These are phyloP conservation scores for Lasioglossum vierecki DNA, from an alignment of 2,888 invertebrate genomes.

Conservation along the genomic window DNA sequence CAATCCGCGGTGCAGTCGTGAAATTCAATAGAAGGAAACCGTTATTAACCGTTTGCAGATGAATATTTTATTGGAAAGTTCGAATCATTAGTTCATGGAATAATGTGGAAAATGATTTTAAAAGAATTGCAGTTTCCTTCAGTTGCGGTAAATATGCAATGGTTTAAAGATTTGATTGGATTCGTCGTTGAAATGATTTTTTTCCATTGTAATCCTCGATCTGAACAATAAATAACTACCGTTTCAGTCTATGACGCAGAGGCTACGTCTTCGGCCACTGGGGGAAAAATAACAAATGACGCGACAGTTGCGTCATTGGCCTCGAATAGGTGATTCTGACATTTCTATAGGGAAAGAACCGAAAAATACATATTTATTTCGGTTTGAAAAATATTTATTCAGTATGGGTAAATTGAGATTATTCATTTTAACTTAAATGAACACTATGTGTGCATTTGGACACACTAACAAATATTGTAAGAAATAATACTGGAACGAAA, in stretches of 20 bases:
- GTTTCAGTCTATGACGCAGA: background rate
- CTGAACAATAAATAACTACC: background rate
- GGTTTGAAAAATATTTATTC: background rate
- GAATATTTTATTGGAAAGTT: too few relatives aligned
- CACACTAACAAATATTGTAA: too few relatives aligned
- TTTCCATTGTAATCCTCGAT: background rate
- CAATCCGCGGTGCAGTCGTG: too few relatives aligned
- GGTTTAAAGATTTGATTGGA: background rate
- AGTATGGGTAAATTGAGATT: too few relatives aligned
- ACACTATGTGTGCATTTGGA: too few relatives aligned
- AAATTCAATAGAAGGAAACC: too few relatives aligned
- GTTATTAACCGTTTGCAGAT: background rate
- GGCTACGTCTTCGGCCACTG: background rate
- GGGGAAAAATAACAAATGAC: slow-evolving; percentile 1
- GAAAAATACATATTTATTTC: background rate
- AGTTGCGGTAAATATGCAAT: background rate
- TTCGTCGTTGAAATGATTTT: background rate
- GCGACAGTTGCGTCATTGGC: background rate
- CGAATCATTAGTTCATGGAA: background rate
- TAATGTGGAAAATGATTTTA: background rate
- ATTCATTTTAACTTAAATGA: too few relatives aligned
- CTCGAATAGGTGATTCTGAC: background rate
- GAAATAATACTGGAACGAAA: too few relatives aligned
- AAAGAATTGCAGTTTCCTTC: background rate
- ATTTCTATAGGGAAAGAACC: background rate